phyloP scores from a whole-genome alignment of 2,113 vertebrate species.

The Accipiter virgatus region DNA sequence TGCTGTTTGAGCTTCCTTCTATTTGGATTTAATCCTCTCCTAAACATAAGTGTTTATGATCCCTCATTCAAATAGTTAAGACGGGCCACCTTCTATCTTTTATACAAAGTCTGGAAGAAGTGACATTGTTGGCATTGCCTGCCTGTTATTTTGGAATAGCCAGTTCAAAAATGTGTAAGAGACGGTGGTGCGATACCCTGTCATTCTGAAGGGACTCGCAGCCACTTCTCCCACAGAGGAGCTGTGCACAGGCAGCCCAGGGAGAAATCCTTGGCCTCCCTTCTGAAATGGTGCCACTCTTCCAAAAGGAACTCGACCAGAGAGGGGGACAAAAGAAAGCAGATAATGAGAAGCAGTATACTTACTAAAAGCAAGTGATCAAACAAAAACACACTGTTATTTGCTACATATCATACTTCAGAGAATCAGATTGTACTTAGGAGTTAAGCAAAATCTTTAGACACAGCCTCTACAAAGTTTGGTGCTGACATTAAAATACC shows the following conservation, averaged over 20 bases:
- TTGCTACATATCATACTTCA: slow-evolving; percentile 16
- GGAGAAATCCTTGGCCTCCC: neutral
- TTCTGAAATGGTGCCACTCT: neutral
- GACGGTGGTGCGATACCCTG: neutral
- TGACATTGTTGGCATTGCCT: neutral
- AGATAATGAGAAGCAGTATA: neutral
- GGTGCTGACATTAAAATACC: slow-evolving; percentile 95
- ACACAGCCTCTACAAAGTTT: slow-evolving; percentile 91
- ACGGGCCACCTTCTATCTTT: neutral
- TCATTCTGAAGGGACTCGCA: neutral
- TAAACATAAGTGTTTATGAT: rapidly evolving
- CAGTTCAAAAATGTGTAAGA: neutral
- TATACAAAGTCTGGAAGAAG: neutral
- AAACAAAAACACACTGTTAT: neutral
- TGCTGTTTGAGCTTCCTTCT: neutral
- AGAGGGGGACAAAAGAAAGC: neutral
- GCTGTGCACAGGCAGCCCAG: neutral
- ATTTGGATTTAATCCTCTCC: neutral
- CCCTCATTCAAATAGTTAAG: neutral
- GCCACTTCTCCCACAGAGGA: neutral
- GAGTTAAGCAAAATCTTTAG: slow-evolving; percentile 87
- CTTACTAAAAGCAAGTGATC: neutral
- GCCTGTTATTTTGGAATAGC: neutral
- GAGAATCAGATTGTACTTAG: neutral
- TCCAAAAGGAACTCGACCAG: neutral